These are phyloP conservation scores for Heliconius charithonia DNA, from an alignment of 2,888 invertebrate species.

Conservation along the genomic window DNA sequence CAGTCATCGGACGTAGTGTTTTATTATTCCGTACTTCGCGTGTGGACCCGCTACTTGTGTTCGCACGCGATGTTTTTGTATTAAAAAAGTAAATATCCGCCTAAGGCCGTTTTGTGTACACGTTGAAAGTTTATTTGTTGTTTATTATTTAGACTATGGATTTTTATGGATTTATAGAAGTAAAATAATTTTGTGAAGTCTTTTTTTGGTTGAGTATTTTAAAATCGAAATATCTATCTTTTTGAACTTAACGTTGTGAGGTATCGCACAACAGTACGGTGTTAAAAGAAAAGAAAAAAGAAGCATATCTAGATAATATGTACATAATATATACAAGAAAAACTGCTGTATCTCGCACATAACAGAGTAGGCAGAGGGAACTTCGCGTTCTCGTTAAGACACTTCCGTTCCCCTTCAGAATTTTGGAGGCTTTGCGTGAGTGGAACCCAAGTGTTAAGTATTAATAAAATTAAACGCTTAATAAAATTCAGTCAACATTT, in stretches of 20 bases:
- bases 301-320: too few relatives aligned
- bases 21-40: constrained; percentile 73
- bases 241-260: too few relatives aligned
- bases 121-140: constrained; percentile 48
- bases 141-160: constrained; percentile 49
- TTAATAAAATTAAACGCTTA: background rate
- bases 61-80: constrained; percentile 66
- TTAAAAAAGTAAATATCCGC: constrained; percentile 49
- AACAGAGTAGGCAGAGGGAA: too few relatives aligned
- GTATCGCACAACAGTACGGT: too few relatives aligned
- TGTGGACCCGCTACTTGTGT: constrained; percentile 73
- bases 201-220: background rate
- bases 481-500: background rate
- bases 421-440: too few relatives aligned
- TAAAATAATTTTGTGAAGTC: background rate
- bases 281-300: too few relatives aligned
- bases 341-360: too few relatives aligned
- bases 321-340: too few relatives aligned
- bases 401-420: too few relatives aligned
- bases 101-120: constrained; percentile 51
- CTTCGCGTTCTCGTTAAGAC: too few relatives aligned
- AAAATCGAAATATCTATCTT: background rate
- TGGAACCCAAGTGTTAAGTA: background rate
- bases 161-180: background rate
- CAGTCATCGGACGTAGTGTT: constrained; percentile 73